Percentiles rank a stretch among this genome's conserved stretches.
These are phyloP conservation scores for Cerastis leucographa DNA, from an alignment of 2,888 invertebrate species.

Conservation along the genomic window DNA sequence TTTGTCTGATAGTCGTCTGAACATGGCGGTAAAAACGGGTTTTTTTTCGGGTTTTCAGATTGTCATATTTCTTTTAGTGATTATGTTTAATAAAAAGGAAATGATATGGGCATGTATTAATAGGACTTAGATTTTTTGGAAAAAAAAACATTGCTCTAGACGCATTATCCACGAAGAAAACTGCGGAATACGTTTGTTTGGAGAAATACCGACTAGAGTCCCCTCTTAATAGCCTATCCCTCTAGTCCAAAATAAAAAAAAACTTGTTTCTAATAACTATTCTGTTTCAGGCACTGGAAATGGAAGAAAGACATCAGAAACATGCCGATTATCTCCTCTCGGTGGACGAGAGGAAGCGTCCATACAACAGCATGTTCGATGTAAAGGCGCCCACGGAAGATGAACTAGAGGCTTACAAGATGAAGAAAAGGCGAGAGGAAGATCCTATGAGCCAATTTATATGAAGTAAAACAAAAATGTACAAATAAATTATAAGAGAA, in stretches of 20 bases:
- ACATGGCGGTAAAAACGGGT: too few relatives aligned
- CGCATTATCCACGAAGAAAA: too few relatives aligned
- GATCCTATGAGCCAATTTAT: slow-evolving; percentile 98
- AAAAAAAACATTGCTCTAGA: too few relatives aligned
- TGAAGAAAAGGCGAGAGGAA: slow-evolving; percentile 95
- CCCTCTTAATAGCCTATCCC: not conserved
- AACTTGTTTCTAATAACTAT: not conserved
- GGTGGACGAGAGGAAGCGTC: slow-evolving; percentile 97
- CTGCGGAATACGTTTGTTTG: too few relatives aligned
- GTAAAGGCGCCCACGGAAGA: slow-evolving; percentile 96
- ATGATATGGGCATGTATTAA: too few relatives aligned
- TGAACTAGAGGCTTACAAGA: slow-evolving; percentile 97
- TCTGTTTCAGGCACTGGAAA: slow-evolving; percentile 90
- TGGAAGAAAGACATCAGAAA: slow-evolving; percentile 91
- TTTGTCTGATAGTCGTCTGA: too few relatives aligned
- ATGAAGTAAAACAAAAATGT: slow-evolving; percentile 53
- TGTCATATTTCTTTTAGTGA: too few relatives aligned
- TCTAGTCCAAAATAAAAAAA: not conserved
- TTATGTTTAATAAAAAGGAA: too few relatives aligned
- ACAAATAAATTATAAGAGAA: slow-evolving; percentile 33
- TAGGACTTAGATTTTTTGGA: too few relatives aligned
- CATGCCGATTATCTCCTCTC: slow-evolving; percentile 92
- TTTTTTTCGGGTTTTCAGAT: too few relatives aligned
- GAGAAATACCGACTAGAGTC: too few relatives aligned
- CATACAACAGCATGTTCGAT: slow-evolving; percentile 97